These are phyloP conservation scores for Murina feae DNA, from an alignment of 2,113 vertebrate species.

Conservation along the genomic window DNA sequence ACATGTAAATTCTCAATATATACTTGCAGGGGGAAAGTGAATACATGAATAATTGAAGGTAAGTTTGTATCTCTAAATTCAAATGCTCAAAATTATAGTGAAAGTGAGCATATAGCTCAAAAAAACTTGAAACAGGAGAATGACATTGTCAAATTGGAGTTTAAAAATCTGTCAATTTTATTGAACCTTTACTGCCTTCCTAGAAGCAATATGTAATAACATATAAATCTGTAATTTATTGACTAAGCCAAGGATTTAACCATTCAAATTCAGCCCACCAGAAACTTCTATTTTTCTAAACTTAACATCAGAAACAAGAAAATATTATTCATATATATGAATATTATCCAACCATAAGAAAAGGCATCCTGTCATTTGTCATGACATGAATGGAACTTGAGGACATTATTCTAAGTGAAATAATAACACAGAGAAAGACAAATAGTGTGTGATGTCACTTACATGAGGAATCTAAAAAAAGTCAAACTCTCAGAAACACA, in stretches of 20 bases:
- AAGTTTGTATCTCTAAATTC: slow-evolving; percentile 36
- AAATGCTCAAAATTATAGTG: slow-evolving; percentile 16
- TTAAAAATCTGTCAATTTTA: slow-evolving; percentile 49
- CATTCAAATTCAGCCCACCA: background rate
- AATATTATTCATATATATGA: background rate
- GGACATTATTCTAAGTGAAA: background rate
- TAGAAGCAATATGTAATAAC: slow-evolving; percentile 30
- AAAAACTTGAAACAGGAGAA: background rate
- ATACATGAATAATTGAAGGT: slow-evolving; percentile 13
- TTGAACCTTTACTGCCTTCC: slow-evolving; percentile 37
- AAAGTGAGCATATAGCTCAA: background rate
- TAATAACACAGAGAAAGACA: background rate
- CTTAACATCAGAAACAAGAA: background rate
- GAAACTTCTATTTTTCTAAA: background rate
- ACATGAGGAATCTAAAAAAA: background rate
- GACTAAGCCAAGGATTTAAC: background rate
- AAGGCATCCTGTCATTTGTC: background rate
- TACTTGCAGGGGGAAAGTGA: slow-evolving; percentile 17
- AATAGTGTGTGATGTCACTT: background rate
- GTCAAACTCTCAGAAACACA: background rate
- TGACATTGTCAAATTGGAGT: background rate
- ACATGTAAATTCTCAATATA: slow-evolving; percentile 13
- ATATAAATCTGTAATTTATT: slow-evolving; percentile 37
- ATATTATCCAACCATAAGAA: background rate
- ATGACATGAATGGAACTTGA: background rate